Evolutionary conservation across 2,888 invertebrate species (phyloP).

Genomic region (Leptura quadrifasciata): DNA sequence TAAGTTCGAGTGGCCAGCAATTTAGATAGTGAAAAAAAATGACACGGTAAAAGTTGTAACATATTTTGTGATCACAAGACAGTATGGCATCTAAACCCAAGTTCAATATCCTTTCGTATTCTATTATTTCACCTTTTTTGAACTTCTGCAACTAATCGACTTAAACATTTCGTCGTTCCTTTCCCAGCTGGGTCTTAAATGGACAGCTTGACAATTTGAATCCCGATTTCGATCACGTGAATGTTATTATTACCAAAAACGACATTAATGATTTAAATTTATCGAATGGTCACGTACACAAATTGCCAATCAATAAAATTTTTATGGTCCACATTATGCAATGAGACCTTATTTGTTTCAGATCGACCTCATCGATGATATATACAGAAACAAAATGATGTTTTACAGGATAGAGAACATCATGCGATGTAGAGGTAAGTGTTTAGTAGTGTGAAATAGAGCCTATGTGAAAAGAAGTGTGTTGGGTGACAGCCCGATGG

Average conservation of each 20-base stretch:
- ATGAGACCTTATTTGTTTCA: constrained; percentile 24
- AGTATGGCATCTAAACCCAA: background rate
- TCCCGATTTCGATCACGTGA: background rate
- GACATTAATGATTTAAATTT: background rate
- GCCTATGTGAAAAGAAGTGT: background rate
- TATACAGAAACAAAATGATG: background rate
- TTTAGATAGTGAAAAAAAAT: too few species aligned
- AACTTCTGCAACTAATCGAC: background rate
- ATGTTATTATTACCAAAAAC: background rate
- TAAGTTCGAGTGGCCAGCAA: too few species aligned
- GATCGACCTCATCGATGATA: constrained; percentile 2
- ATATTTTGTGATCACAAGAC: too few species aligned
- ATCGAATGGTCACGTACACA: constrained; percentile 13
- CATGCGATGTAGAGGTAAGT: background rate
- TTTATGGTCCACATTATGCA: constrained; percentile 9
- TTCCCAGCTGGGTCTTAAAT: background rate
- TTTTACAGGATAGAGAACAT: background rate
- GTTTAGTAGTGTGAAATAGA: background rate
- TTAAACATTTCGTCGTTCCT: background rate
- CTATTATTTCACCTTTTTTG: background rate
- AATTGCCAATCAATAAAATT: constrained; percentile 1
- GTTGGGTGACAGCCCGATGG: background rate
- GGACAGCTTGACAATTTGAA: background rate
- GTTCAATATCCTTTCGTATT: background rate
- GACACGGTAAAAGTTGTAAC: too few species aligned